Evolutionary conservation across 2,797 vertebrate genomes (phyloP), one percentile per base, ranked within the genome.

Genomic region (Cyprinodon diabolis): DNA sequence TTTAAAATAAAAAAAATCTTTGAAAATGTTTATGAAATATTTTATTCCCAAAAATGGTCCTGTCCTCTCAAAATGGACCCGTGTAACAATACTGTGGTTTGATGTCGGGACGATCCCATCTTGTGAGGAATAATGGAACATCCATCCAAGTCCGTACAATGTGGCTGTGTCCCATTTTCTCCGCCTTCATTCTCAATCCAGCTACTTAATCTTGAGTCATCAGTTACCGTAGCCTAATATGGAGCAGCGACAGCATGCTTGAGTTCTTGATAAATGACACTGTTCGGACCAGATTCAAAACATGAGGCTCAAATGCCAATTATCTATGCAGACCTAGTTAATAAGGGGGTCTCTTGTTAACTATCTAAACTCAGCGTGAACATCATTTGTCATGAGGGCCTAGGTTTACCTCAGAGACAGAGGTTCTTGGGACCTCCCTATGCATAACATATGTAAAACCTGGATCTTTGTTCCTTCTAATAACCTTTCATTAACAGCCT

Each of bases 261-360:
- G 92, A 92, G 94, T 92, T 95, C 94, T 95, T 98, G 98, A 99
- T 99, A 97, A 98, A 99, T 99, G 97, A 97, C 96, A 96, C 95
- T 93, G 95, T 97, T 97, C 96, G 94, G 95, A 95, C 96, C 96
- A 96, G 95, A 97, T 97, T 97, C 97, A 96, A 97, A 98, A 97
- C 96, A 95, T 96, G 96, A 97, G 96, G 96, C 97, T 97, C 97
- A 98, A 98, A 96, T 97, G 97, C 97, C 97, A 98, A 98, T 99
- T 98, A 99, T 98, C 96, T 97, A 95, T 96, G 97, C 97, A 97
- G 97, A 96, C 96, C 96, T 97, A 97, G 96, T 97, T 99, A 98
- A 99, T 98, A 99, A 98, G 97, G 96, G 96, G 96, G 97, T 97
- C 96, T 96, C 96, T 97, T 97, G 97, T 97, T 99, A 98, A 98